Evolutionary conservation across 2,888 invertebrate genomes (phyloP).

Genomic region (Scrobipalpa costella): DNA sequence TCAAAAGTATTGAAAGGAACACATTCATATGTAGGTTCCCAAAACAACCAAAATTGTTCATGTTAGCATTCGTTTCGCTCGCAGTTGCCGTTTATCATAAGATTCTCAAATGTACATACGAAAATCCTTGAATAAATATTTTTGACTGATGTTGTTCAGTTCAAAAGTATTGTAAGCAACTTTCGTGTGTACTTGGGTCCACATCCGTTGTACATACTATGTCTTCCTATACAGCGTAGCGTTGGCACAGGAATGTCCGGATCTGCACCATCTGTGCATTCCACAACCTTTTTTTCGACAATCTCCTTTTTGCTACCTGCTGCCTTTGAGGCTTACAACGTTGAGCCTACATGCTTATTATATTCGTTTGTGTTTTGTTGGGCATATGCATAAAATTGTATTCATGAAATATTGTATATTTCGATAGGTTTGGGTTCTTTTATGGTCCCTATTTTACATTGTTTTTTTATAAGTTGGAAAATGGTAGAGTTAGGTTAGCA

Average conservation of each 20-base stretch:
- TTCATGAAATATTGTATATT: not conserved
- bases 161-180: not conserved
- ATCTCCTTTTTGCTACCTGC: slow-evolving; percentile 74
- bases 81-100: too few relatives aligned
- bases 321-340: slow-evolving; percentile 59
- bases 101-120: not conserved
- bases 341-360: slow-evolving; percentile 41
- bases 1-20: too few relatives aligned
- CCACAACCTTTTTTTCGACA: slow-evolving; percentile 59
- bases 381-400: slow-evolving; percentile 15
- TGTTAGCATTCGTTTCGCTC: not conserved
- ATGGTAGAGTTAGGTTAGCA: too few relatives aligned
- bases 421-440: not conserved
- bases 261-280: slow-evolving; percentile 78
- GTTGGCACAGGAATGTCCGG: slow-evolving; percentile 63
- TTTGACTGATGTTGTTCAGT: not conserved
- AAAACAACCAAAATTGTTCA: slow-evolving; percentile 44
- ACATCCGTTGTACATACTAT: slow-evolving; percentile 34
- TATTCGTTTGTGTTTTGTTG: slow-evolving; percentile 36
- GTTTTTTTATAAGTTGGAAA: too few relatives aligned
- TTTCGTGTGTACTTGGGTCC: slow-evolving; percentile 23
- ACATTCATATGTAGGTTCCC: too few relatives aligned
- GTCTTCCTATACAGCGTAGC: slow-evolving; percentile 47
- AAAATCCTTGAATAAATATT: not conserved
- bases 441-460: too few relatives aligned